Conservation (phyloP, 2,797 vertebrate species). For the Anabas testudineus region DNA sequence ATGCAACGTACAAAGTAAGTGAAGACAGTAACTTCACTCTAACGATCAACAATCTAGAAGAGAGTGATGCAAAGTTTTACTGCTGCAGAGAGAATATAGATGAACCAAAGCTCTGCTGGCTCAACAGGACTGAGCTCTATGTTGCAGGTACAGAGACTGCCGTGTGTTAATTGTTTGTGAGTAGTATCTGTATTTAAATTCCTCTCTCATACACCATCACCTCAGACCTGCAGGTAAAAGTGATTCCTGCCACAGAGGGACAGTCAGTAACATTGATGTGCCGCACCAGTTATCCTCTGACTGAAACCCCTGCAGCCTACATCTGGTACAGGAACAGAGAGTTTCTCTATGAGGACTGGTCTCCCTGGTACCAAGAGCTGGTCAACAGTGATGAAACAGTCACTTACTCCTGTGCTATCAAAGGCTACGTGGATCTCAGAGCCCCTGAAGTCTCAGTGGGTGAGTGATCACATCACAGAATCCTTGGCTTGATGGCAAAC, state of each 20-base stretch:
- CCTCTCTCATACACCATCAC: accelerated
- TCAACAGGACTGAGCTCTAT: background rate
- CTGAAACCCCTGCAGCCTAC: slow-evolving; percentile 18
- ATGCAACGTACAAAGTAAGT: background rate
- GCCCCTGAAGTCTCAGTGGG: slow-evolving; percentile 52
- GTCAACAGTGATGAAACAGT: slow-evolving; percentile 35
- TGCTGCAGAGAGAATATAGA: slow-evolving; percentile 12
- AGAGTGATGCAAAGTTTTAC: slow-evolving; percentile 19
- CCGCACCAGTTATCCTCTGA: slow-evolving; percentile 55
- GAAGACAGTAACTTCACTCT: slow-evolving; percentile 3
- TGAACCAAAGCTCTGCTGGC: accelerated
- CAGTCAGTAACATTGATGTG: too few relatives aligned
- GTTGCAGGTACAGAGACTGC: slow-evolving; percentile 26
- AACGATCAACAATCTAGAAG: slow-evolving; percentile 19
- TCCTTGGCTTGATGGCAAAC: too few relatives aligned
- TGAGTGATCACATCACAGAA: too few relatives aligned
- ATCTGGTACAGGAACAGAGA: slow-evolving; percentile 48
- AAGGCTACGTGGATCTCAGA: slow-evolving; percentile 34
- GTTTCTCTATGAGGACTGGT: slow-evolving; percentile 22
- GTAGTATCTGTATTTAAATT: background rate
- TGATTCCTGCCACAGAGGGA: too few relatives aligned
- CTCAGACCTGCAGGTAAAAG: slow-evolving; percentile 61
- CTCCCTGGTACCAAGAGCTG: slow-evolving; percentile 48
- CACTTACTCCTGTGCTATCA: slow-evolving; percentile 54
- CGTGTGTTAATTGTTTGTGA: too few relatives aligned